These are phyloP conservation scores for Apolygus lucorum DNA, from an alignment of 1,140 invertebrate genomes.

Conservation along the genomic window DNA sequence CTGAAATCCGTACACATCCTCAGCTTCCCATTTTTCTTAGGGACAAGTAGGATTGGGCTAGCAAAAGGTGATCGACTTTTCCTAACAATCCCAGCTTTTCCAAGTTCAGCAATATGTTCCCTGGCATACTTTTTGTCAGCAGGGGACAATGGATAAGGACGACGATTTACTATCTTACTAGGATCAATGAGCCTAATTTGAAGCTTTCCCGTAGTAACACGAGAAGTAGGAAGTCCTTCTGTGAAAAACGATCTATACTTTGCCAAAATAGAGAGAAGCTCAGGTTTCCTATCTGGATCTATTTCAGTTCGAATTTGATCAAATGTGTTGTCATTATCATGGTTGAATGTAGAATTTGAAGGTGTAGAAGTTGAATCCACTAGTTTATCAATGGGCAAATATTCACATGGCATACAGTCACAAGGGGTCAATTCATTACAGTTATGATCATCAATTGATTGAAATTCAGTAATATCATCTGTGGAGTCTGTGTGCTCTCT, in stretches of 20 bases:
- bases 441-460: not conserved
- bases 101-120: conserved; percentile 22
- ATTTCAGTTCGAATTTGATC: conserved; percentile 17
- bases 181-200: conserved; percentile 25
- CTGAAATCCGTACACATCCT: conserved; percentile 42
- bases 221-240: not conserved
- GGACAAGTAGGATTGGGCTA: conserved; percentile 37
- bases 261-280: not conserved
- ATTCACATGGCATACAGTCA: conserved; percentile 9
- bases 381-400: not conserved
- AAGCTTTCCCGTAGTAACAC: conserved; percentile 11
- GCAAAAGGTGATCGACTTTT: conserved; percentile 34
- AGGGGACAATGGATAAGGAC: conserved; percentile 23
- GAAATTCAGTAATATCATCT: not conserved
- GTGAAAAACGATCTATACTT: conserved; percentile 18
- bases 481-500: not conserved
- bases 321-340: not conserved
- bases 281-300: not conserved
- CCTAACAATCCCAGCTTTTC: conserved; percentile 29
- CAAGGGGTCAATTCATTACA: not conserved
- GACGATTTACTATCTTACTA: conserved; percentile 20
- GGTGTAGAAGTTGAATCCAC: conserved; percentile 2
- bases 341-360: not conserved
- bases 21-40: conserved; percentile 32
- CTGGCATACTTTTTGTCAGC: conserved; percentile 25